Percentiles rank a stretch among this genome's conserved stretches.
phyloP scores from a whole-genome alignment of 1,140 invertebrate genomes.

The Lepidurus packardi region DNA sequence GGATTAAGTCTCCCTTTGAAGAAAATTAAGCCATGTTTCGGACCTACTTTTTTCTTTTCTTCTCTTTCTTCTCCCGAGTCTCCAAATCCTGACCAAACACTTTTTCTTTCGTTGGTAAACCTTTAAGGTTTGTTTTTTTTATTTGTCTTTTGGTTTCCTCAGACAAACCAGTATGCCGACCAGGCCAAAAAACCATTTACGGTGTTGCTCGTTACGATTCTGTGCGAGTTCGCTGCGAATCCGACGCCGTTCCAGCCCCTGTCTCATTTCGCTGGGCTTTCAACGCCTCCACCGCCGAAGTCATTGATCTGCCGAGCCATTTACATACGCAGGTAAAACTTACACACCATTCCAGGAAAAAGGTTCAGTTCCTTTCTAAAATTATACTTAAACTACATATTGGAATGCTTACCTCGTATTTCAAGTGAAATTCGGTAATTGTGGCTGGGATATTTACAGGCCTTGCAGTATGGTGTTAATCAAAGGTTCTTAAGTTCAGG shows the following conservation, averaged over 20 bases:
- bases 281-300: slow-evolving; percentile 35
- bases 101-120: background rate
- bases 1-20: background rate
- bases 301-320: slow-evolving; percentile 29
- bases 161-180: slow-evolving; percentile 79
- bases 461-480: no score
- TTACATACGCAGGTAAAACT: slow-evolving; percentile 33
- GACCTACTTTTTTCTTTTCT: background rate
- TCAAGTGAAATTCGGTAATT: no score
- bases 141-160: slow-evolving; percentile 39
- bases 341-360: slow-evolving; percentile 28
- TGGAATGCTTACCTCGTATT: background rate
- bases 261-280: slow-evolving; percentile 37
- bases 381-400: background rate
- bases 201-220: slow-evolving; percentile 33
- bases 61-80: background rate
- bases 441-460: no score
- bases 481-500: no score
- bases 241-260: slow-evolving; percentile 38
- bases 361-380: background rate
- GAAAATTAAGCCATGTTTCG: slow-evolving; percentile 2
- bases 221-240: slow-evolving; percentile 36
- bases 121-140: background rate
- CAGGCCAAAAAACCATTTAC: slow-evolving; percentile 56
- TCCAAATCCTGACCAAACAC: background rate